Evolutionary conservation across 2,888 invertebrate species (phyloP).

Genomic region (Pyrrhosoma nymphula): DNA sequence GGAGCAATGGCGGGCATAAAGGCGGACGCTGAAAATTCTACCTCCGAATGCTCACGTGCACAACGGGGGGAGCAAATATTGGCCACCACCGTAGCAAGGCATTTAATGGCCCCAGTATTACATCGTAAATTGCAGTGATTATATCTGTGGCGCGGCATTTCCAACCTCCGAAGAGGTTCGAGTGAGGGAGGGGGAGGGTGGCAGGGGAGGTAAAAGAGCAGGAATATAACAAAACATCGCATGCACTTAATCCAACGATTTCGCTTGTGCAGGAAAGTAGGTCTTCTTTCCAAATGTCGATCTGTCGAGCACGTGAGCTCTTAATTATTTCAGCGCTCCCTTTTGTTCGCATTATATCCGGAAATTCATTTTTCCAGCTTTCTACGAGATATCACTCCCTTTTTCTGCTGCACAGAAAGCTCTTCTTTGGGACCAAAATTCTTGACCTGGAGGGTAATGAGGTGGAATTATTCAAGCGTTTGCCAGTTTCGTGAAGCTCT

Average conservation of each 20-base stretch:
- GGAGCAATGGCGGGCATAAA: not conserved
- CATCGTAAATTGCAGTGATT: conserved; percentile 24
- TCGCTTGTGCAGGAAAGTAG: not conserved
- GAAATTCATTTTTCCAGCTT: not conserved
- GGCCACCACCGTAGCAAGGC: not conserved
- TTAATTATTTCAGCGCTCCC: not conserved
- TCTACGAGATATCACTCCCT: not conserved
- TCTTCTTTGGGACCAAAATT: not conserved
- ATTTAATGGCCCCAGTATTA: not conserved
- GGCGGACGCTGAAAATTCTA: not conserved
- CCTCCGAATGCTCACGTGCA: not conserved
- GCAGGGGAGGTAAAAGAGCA: not conserved
- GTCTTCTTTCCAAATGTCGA: not conserved
- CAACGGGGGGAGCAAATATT: not conserved
- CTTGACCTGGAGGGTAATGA: not conserved
- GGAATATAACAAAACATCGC: not conserved
- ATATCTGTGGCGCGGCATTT: not conserved
- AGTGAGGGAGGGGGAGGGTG: not conserved
- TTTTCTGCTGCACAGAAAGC: not conserved
- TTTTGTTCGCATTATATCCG: not conserved
- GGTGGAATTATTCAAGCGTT: not conserved
- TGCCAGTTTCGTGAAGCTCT: not conserved
- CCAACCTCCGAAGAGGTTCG: not conserved
- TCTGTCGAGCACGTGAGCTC: not conserved
- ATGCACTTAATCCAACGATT: not conserved